Evolutionary conservation across 2,888 invertebrate genomes (phyloP), one percentile per base, ranked within the genome.

Genomic region (Lottia gigantea): DNA sequence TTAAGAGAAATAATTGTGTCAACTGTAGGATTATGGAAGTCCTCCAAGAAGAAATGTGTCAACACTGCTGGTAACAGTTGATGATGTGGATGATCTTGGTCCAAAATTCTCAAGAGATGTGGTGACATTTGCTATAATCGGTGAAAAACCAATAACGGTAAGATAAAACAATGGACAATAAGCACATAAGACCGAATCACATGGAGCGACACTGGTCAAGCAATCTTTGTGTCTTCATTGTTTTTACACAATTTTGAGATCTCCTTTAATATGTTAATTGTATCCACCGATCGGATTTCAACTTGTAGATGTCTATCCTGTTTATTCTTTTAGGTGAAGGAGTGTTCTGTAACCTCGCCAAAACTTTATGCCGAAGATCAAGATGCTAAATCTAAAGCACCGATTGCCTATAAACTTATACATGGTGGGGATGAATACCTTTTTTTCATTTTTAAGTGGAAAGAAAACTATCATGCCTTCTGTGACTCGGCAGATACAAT

Each of bases 91-190:
- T 62, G 77, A 77, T 46, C 69, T 67, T 71, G 65, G 65, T 2
- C 77, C 77, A 16, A 40, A 47, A 40, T 75, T 75, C 46, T 19
- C 46, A 15, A 23, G 46, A 16, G 46, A 67, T 26, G 4, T 46
- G 15, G 72, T 73, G 67, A 31, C 46, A 2, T 62, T 68, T n/a
- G 26, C 66, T 3, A 68, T 76, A 46, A 71, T 76, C 14, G 78
- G 76, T 46, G 78, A 78, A 62, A 78, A 72, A 66, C 78, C 78
- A 16, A 49, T 78, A 0, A 23, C 47, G 73, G 76, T 76, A 66
- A 40, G 40, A 31, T 40, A 40, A 31, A 31, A 31, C 31, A 3
- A 31, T 31, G 2, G 6, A 31, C 31, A 31, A 3, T 3, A 31
- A 31, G 31, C 31, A 31, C 6, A 31, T 31, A 31, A 31, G 6